Conservation (phyloP, 53 echinoderm and acorn worm genomes). For the Glandiceps talaboti region DNA sequence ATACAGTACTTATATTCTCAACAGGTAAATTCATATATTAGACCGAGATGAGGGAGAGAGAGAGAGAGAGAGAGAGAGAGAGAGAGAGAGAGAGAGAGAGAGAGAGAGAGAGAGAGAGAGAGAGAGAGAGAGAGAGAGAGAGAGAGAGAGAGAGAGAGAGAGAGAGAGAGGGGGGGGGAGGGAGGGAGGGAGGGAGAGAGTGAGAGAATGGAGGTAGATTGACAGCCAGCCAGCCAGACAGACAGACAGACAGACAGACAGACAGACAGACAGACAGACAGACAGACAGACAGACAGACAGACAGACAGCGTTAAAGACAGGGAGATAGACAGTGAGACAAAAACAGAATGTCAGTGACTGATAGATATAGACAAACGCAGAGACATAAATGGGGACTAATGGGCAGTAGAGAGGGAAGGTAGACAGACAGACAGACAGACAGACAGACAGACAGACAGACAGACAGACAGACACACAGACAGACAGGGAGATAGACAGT, state of each 20-base stretch:
- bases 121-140: conserved; percentile 1
- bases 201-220: too few species aligned
- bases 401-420: not conserved
- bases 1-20: conserved; percentile 30
- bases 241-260: too few species aligned
- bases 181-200: too few species aligned
- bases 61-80: too few species aligned
- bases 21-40: conserved; percentile 30
- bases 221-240: too few species aligned
- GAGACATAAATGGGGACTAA: not conserved
- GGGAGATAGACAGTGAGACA: not conserved
- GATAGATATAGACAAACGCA: not conserved
- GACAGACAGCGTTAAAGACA: not conserved
- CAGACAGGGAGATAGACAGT: not conserved
- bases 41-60: too few species aligned
- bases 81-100: too few species aligned
- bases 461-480: not conserved
- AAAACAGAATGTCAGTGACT: too few species aligned
- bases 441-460: not conserved
- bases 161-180: not conserved
- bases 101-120: too few species aligned
- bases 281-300: not conserved
- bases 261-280: too few species aligned
- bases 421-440: too few species aligned
- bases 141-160: not conserved